phyloP scores from a whole-genome alignment of 2,113 vertebrate species.

The Camarhynchus parvulus region DNA sequence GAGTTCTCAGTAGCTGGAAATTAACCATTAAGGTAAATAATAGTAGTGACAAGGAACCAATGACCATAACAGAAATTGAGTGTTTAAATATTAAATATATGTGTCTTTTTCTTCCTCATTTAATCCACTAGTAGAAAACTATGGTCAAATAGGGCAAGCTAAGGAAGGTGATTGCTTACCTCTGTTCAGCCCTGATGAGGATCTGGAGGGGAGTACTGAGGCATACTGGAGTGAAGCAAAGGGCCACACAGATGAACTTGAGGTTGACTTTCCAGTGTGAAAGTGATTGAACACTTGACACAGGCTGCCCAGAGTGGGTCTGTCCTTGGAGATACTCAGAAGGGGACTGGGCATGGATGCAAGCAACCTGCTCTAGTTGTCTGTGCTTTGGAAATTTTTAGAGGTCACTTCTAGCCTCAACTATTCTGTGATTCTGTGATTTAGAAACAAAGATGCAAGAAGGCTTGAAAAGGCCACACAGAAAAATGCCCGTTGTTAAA shows the following conservation, averaged over 20 bases:
- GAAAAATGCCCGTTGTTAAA: background rate
- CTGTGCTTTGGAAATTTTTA: background rate
- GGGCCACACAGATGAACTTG: background rate
- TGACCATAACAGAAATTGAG: background rate
- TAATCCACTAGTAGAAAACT: background rate
- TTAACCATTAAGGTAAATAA: background rate
- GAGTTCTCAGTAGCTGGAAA: background rate
- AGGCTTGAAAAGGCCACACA: background rate
- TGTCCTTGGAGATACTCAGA: background rate
- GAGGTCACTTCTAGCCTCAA: background rate
- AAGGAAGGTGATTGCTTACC: background rate
- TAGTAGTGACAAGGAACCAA: background rate
- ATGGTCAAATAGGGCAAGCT: background rate
- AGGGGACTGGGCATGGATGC: rapidly evolving
- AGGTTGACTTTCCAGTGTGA: background rate
- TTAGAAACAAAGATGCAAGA: background rate
- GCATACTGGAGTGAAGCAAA: background rate
- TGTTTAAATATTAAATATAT: background rate
- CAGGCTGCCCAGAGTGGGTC: background rate
- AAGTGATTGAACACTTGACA: background rate
- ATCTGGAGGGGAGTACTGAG: background rate
- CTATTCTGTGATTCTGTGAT: background rate
- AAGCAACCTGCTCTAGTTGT: background rate
- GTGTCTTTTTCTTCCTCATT: background rate
- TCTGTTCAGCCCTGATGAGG: background rate